phyloP scores from a whole-genome alignment of 2,888 invertebrate genomes.

The Polietes domitor region DNA sequence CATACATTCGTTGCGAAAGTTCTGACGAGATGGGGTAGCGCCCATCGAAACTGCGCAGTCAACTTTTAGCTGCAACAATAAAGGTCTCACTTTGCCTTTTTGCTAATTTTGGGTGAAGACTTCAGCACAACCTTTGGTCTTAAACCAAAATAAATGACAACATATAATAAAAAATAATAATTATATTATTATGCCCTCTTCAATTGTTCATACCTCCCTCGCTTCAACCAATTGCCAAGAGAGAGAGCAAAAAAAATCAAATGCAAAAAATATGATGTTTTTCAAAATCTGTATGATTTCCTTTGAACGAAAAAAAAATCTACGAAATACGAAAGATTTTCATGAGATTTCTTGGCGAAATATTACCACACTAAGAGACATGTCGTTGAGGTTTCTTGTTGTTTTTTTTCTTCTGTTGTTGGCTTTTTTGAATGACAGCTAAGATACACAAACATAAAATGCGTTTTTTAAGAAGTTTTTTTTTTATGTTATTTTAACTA shows the following conservation, averaged over 20 bases:
- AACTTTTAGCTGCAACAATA: too few relatives aligned
- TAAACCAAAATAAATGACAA: too few relatives aligned
- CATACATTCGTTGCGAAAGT: too few relatives aligned
- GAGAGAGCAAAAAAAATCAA: background rate
- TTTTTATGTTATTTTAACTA: background rate
- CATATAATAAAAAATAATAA: too few relatives aligned
- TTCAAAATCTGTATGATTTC: constrained; percentile 24
- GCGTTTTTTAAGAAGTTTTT: constrained; percentile 24
- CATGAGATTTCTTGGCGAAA: constrained; percentile 43
- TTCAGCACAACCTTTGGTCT: too few relatives aligned
- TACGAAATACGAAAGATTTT: constrained; percentile 2
- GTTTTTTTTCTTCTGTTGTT: background rate
- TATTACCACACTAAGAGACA: constrained; percentile 29
- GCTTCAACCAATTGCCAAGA: constrained; percentile 3
- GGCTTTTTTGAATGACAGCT: constrained; percentile 60
- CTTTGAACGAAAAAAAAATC: background rate
- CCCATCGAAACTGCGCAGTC: too few relatives aligned
- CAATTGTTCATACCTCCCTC: background rate
- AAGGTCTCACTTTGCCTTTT: too few relatives aligned
- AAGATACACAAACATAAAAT: constrained; percentile 50
- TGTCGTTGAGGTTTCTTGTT: constrained; percentile 8
- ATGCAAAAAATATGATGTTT: constrained; percentile 18
- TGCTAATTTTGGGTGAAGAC: too few relatives aligned
- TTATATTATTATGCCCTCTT: too few relatives aligned
- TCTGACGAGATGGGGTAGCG: too few relatives aligned